Evolutionary conservation across 2,888 invertebrate species (phyloP).

Genomic region (Macaria notata): DNA sequence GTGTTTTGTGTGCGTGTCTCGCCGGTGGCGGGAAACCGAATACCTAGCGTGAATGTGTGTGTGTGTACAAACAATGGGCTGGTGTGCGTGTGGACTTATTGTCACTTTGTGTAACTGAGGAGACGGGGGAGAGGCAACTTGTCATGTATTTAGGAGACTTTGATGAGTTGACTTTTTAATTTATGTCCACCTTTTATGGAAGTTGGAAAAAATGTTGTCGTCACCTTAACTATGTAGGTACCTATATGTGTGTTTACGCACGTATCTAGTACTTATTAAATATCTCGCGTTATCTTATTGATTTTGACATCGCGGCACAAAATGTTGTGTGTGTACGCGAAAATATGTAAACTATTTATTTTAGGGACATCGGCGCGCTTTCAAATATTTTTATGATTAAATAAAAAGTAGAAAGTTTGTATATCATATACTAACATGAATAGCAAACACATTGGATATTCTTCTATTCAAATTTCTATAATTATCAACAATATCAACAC

Average conservation of each 20-base stretch:
- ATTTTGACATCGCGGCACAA: conserved; percentile 65
- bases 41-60: conserved; percentile 70
- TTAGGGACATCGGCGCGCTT: background rate
- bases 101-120: conserved; percentile 78
- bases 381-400: no score
- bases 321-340: conserved; percentile 60
- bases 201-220: conserved; percentile 38
- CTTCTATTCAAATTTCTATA: no score
- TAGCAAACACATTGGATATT: no score
- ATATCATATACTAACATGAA: no score
- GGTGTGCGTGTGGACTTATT: conserved; percentile 75
- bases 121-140: conserved; percentile 76
- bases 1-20: conserved; percentile 79
- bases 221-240: conserved; percentile 36
- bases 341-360: conserved; percentile 11
- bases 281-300: conserved; percentile 58
- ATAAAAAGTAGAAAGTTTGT: no score
- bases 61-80: conserved; percentile 68
- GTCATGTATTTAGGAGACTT: conserved; percentile 80
- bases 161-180: conserved; percentile 78
- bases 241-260: no score
- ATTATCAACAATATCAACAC: no score
- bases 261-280: conserved; percentile 25
- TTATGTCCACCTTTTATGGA: conserved; percentile 62
- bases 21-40: conserved; percentile 81